A percentile compares a stretch with the other conserved stretches of the same genome.
Evolutionary conservation across 2,113 vertebrate genomes (phyloP).

Genomic region (Origma solitaria): DNA sequence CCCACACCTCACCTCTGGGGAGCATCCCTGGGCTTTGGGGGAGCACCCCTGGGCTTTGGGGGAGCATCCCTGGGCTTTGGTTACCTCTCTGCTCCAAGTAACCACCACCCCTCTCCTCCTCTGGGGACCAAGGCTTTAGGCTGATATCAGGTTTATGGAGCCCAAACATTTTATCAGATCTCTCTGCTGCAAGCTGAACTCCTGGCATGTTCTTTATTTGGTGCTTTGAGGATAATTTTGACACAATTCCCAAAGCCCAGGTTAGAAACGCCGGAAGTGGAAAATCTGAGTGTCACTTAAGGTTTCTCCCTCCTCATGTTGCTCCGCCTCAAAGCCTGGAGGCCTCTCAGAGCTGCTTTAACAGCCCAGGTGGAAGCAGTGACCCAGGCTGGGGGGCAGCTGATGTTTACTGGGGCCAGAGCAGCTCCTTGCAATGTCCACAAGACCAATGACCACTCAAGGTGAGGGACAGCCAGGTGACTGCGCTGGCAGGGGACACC

Average conservation of each 20-base stretch:
- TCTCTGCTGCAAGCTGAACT: too few relatives aligned
- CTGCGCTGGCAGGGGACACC: background rate
- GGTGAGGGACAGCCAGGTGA: background rate
- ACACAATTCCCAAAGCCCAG: background rate
- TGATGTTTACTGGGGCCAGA: background rate
- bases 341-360: background rate
- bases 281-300: background rate
- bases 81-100: accelerated
- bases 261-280: background rate
- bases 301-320: background rate
- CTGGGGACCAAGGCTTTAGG: background rate
- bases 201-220: background rate
- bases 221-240: background rate
- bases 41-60: too few relatives aligned
- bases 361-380: background rate
- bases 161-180: accelerated
- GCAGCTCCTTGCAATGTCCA: background rate
- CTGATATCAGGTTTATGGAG: background rate
- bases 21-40: background rate
- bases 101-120: background rate
- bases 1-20: accelerated
- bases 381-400: background rate
- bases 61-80: too few relatives aligned
- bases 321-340: background rate
- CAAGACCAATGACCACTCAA: accelerated